These are phyloP conservation scores for Elgaria multicarinata DNA, from an alignment of 2,113 vertebrate species.

Conservation along the genomic window DNA sequence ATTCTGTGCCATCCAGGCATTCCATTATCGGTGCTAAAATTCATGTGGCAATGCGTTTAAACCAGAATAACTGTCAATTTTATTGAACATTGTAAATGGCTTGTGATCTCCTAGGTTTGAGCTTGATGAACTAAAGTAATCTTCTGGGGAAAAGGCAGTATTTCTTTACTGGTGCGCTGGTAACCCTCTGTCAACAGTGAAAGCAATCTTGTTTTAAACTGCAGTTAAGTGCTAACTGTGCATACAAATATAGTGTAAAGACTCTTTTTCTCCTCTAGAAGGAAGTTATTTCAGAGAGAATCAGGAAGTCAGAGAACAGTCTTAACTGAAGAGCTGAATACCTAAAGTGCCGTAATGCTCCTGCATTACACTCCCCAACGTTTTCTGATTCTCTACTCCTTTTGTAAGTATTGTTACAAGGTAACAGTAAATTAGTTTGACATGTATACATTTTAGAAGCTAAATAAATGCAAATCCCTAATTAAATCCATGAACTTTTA, in stretches of 20 bases:
- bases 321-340: slow-evolving; percentile 20
- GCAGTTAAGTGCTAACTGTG: not conserved
- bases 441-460: not conserved
- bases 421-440: not conserved
- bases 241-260: not conserved
- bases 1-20: not conserved
- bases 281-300: slow-evolving; percentile 2
- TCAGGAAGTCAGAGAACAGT: slow-evolving; percentile 28
- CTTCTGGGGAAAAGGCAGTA: not conserved
- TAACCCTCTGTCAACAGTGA: not conserved
- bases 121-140: not conserved
- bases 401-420: slow-evolving; percentile 3
- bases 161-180: not conserved
- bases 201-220: not conserved
- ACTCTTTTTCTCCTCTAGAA: not conserved
- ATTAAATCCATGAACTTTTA: not conserved
- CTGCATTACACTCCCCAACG: not conserved
- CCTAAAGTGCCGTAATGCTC: slow-evolving; percentile 12
- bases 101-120: not conserved
- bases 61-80: not conserved
- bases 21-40: not conserved
- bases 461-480: not conserved
- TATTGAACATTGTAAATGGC: not conserved
- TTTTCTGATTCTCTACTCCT: not conserved
- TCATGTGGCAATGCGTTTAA: not conserved